A percentile compares a stretch with the other conserved stretches of the same genome.
Conservation (phyloP, 1,140 invertebrate genomes). For the Trachymyrmex cornetzi region DNA sequence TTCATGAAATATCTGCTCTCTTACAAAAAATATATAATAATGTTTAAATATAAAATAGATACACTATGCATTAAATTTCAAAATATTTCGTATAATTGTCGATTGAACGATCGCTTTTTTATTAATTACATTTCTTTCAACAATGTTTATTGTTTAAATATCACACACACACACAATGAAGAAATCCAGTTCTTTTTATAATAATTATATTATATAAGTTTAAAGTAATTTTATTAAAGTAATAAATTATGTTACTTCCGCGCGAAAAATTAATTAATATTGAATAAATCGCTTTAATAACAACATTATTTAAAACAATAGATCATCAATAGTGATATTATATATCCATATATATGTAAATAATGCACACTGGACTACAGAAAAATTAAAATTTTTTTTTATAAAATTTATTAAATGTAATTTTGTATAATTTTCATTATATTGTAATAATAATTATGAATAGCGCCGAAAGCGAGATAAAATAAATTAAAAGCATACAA, state of each 20-base stretch:
- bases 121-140: not conserved
- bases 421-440: not conserved
- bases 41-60: not conserved
- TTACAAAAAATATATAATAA: not conserved
- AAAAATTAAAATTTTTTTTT: not conserved
- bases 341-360: too few species aligned
- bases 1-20: not conserved
- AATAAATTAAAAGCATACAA: conserved; percentile 19
- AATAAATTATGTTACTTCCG: not conserved
- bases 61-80: not conserved
- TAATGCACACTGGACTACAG: not conserved
- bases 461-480: not conserved
- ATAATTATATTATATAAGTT: not conserved
- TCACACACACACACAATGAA: too few species aligned
- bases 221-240: not conserved
- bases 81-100: not conserved
- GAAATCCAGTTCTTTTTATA: not conserved
- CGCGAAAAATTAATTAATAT: not conserved
- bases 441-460: not conserved
- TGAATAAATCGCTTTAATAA: not conserved
- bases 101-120: not conserved
- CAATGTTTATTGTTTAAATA: not conserved
- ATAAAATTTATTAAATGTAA: not conserved
- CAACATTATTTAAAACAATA: not conserved
- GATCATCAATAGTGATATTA: not conserved